Evolutionary conservation across 2,888 invertebrate species (phyloP).

Genomic region (Linyphia triangularis): DNA sequence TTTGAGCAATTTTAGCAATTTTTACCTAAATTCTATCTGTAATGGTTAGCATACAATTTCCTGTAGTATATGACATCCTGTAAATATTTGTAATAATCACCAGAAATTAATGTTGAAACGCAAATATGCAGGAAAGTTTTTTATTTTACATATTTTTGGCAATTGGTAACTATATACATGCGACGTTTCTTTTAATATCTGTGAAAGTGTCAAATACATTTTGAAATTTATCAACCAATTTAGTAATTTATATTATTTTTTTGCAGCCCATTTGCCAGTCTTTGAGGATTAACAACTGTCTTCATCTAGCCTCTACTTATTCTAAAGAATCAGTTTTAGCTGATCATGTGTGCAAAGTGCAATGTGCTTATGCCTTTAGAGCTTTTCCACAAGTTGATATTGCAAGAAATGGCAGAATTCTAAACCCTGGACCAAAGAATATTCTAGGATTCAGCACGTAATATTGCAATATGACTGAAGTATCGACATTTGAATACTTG

Average conservation of each 20-base stretch:
- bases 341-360: constrained; percentile 93
- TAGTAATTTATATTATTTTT: background rate
- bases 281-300: constrained; percentile 91
- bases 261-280: constrained; percentile 92
- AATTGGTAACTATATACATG: no score
- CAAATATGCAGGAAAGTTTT: no score
- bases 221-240: no score
- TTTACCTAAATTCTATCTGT: no score
- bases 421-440: constrained; percentile 13
- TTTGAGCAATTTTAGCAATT: no score
- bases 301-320: constrained; percentile 89
- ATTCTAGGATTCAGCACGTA: constrained; percentile 71
- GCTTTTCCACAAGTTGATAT: constrained; percentile 75
- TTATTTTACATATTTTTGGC: no score
- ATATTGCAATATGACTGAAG: background rate
- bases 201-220: no score
- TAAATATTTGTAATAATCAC: no score
- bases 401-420: constrained; percentile 56
- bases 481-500: background rate
- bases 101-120: no score
- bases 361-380: constrained; percentile 85
- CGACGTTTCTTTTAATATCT: no score
- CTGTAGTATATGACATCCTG: no score
- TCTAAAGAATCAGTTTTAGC: constrained; percentile 89
- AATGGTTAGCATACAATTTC: no score